phyloP scores from a whole-genome alignment of 2,888 invertebrate genomes.

The Sarcophaga rosellei region DNA sequence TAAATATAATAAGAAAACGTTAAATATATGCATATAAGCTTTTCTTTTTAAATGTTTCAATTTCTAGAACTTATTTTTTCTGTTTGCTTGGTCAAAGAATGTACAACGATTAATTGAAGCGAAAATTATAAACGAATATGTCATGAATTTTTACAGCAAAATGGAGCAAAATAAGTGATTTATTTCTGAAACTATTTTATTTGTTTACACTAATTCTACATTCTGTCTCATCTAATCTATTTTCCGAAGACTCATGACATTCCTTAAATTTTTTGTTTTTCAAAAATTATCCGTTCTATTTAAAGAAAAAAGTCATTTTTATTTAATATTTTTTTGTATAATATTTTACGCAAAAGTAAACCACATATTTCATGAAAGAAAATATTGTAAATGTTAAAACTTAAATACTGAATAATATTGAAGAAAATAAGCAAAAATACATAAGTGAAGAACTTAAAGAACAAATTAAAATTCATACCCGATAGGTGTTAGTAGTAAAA shows the following conservation, averaged over 20 bases:
- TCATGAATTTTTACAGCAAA: too few relatives aligned
- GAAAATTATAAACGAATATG: too few relatives aligned
- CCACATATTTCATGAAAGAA: conserved; percentile 60
- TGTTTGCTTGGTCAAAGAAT: not conserved
- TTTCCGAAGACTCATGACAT: not conserved
- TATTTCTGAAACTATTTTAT: too few relatives aligned
- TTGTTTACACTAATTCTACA: too few relatives aligned
- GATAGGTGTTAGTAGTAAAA: not conserved
- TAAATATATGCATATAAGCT: too few relatives aligned
- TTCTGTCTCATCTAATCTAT: too few relatives aligned
- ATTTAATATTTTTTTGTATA: conserved; percentile 38
- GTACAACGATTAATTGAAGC: too few relatives aligned
- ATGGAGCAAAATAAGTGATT: too few relatives aligned
- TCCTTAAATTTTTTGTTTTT: not conserved
- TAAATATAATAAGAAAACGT: too few relatives aligned
- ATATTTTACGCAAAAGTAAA: conserved; percentile 65
- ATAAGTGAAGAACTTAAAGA: not conserved
- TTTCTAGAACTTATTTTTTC: not conserved
- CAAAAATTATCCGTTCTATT: conserved; percentile 42
- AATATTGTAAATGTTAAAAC: conserved; percentile 2
- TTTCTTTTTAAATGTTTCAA: not conserved
- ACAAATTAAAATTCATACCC: conserved; percentile 17
- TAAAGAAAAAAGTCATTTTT: conserved; percentile 2
- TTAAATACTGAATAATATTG: conserved; percentile 39
- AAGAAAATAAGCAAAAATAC: conserved; percentile 8